These are phyloP conservation scores for Peromyscus maniculatus DNA, from an alignment of 2,113 vertebrate genomes.

Conservation along the genomic window DNA sequence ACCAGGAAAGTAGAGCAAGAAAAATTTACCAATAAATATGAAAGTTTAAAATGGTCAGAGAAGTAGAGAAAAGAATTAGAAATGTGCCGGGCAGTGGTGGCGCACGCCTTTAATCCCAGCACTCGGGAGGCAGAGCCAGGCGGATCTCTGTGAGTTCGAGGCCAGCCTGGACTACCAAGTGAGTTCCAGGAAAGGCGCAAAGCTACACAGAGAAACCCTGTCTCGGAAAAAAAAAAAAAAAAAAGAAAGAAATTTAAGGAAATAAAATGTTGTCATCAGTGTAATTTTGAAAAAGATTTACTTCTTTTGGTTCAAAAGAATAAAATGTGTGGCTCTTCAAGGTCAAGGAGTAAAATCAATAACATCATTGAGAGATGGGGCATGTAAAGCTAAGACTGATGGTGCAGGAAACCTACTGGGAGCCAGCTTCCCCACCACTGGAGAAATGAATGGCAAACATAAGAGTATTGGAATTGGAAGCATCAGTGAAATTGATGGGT, in stretches of 20 bases:
- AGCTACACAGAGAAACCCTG: too few species aligned
- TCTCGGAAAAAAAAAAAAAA: too few species aligned
- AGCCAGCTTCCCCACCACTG: not conserved
- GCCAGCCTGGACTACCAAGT: too few species aligned
- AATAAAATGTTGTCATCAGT: not conserved
- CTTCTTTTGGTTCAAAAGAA: constrained; percentile 20
- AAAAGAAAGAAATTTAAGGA: not conserved
- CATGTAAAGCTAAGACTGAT: not conserved
- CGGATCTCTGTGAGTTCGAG: too few species aligned
- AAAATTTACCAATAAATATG: not conserved
- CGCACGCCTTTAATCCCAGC: too few species aligned
- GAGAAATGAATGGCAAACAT: not conserved
- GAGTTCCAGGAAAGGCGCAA: too few species aligned
- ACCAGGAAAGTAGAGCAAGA: not conserved
- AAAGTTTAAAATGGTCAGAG: constrained; percentile 24
- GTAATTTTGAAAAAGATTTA: not conserved
- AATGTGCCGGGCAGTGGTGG: not conserved
- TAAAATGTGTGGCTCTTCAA: not conserved
- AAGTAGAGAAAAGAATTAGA: constrained; percentile 18
- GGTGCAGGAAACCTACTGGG: not conserved
- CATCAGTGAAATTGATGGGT: not conserved
- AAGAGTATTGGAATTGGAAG: not conserved
- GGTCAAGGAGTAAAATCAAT: not conserved
- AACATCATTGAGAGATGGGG: not conserved
- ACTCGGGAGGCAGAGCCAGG: too few species aligned